Conservation (phyloP, 1,140 invertebrate genomes). For the Himalopsyche phryganea region DNA sequence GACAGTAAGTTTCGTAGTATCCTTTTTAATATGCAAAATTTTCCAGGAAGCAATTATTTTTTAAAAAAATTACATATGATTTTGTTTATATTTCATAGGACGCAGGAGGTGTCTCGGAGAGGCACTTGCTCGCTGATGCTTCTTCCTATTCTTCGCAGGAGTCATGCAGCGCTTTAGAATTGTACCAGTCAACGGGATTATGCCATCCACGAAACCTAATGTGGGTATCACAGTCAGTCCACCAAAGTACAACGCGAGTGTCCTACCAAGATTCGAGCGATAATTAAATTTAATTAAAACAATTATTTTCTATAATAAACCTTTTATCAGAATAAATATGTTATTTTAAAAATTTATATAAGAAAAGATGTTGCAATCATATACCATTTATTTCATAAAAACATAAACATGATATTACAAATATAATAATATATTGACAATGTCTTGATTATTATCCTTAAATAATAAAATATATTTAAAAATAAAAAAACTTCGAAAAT, state of each 20-base stretch:
- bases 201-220: constrained; percentile 39
- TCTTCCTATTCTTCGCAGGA: constrained; percentile 70
- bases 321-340: not conserved
- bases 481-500: too few relatives aligned
- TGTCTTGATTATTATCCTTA: not conserved
- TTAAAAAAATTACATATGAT: too few relatives aligned
- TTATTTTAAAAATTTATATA: too few relatives aligned
- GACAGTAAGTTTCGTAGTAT: too few relatives aligned
- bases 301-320: not conserved
- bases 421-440: constrained; percentile 3
- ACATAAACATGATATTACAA: not conserved
- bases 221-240: constrained; percentile 43
- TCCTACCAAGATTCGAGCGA: constrained; percentile 34
- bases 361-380: not conserved
- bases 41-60: too few relatives aligned
- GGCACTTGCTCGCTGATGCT: constrained; percentile 64
- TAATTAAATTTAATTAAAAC: constrained; percentile 3
- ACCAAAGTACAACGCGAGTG: constrained; percentile 39
- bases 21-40: too few relatives aligned
- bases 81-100: constrained; percentile 55
- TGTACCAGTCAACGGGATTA: constrained; percentile 38
- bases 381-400: not conserved
- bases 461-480: not conserved
- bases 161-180: constrained; percentile 61
- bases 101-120: constrained; percentile 75